Evolutionary conservation across 2,797 vertebrate genomes (phyloP).

Genomic region (Crax fasciolata): DNA sequence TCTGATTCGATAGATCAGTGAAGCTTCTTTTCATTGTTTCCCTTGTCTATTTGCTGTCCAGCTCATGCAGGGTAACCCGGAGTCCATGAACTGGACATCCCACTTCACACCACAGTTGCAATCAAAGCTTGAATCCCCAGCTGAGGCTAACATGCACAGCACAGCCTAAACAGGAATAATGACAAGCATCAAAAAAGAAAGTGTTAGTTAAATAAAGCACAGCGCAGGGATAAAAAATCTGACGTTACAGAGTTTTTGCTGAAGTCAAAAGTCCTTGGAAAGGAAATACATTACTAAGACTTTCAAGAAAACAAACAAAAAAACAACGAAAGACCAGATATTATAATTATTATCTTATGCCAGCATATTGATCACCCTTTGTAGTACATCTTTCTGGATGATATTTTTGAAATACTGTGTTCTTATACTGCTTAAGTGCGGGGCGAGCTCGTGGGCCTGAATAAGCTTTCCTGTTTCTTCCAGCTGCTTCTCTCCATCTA

Average conservation of each 20-base stretch:
- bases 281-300: neutral
- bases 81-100: constrained; percentile 50
- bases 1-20: neutral
- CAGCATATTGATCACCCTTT: neutral
- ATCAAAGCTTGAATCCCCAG: constrained; percentile 27
- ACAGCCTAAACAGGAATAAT: neutral
- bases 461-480: neutral
- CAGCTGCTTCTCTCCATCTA: neutral
- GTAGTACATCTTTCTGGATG: neutral
- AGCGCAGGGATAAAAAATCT: neutral
- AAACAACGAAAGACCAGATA: neutral
- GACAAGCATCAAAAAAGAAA: neutral
- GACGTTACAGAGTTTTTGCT: neutral
- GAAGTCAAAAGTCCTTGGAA: neutral
- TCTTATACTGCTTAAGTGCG: neutral
- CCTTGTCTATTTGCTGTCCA: constrained; percentile 1
- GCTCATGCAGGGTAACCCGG: constrained; percentile 43
- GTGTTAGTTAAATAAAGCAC: neutral
- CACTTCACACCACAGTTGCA: neutral
- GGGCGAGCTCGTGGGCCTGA: neutral
- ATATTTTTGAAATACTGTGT: neutral
- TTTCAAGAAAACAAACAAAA: neutral
- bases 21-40: constrained; percentile 13
- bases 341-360: neutral
- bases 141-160: neutral